These are phyloP conservation scores for Pseudomyrmex gracilis DNA, from an alignment of 1,140 invertebrate genomes.

Conservation along the genomic window DNA sequence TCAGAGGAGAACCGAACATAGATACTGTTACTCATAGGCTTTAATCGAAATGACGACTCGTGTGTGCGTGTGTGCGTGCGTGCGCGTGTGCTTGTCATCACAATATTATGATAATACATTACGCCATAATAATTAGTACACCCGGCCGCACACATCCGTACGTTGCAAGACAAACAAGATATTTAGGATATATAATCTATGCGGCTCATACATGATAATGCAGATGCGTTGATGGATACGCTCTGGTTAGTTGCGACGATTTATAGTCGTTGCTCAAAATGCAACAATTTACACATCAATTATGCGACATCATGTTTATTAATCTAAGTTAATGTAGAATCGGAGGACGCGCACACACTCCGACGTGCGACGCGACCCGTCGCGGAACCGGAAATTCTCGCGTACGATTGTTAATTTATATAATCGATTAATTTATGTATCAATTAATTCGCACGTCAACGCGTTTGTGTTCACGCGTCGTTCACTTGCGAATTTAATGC, in stretches of 20 bases:
- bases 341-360: no score
- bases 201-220: slow-evolving; percentile 47
- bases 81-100: slow-evolving; percentile 16
- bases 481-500: not conserved
- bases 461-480: no score
- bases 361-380: no score
- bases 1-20: not conserved
- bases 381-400: not conserved
- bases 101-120: slow-evolving; percentile 46
- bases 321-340: slow-evolving; percentile 35
- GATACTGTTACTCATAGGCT: slow-evolving; percentile 4
- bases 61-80: no score
- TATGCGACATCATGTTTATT: slow-evolving; percentile 34
- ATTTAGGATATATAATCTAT: slow-evolving; percentile 52
- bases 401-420: slow-evolving; percentile 5
- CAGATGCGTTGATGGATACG: slow-evolving; percentile 39
- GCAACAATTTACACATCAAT: slow-evolving; percentile 51
- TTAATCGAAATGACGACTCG: slow-evolving; percentile 27
- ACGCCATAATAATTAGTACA: slow-evolving; percentile 48
- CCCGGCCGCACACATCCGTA: slow-evolving; percentile 10
- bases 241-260: slow-evolving; percentile 33
- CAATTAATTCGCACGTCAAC: no score
- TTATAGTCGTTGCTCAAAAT: slow-evolving; percentile 42
- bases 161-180: slow-evolving; percentile 33
- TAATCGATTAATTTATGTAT: no score